phyloP scores from a whole-genome alignment of 2,888 invertebrate genomes.

The Hyalella azteca region DNA sequence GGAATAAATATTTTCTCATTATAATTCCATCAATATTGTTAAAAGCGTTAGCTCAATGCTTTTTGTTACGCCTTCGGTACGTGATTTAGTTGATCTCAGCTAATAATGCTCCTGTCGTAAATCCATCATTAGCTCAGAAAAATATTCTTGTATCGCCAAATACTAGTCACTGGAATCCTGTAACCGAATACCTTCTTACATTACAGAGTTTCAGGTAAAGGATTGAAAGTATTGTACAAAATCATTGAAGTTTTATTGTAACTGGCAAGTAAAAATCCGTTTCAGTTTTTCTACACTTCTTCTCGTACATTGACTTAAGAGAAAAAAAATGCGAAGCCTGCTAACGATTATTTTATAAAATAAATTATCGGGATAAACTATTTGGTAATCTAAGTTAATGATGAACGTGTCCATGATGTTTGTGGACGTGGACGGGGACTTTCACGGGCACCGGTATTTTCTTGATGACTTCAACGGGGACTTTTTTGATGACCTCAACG shows the following conservation, averaged over 20 bases:
- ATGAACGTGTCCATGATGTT: background rate
- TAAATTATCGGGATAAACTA: conserved; percentile 9
- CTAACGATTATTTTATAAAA: background rate
- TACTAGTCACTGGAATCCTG: too few species aligned
- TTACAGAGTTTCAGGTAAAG: background rate
- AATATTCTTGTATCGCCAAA: too few species aligned
- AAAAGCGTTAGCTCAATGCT: too few species aligned
- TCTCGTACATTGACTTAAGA: background rate
- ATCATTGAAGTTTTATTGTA: conserved; percentile 16
- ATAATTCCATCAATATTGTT: too few species aligned
- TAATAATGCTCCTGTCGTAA: too few species aligned
- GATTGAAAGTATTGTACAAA: background rate
- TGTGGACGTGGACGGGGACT: conserved; percentile 27
- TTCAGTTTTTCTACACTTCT: background rate
- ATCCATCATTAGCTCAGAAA: too few species aligned
- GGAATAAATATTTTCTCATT: too few species aligned
- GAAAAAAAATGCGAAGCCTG: background rate
- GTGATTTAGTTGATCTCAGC: too few species aligned
- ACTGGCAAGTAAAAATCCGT: background rate
- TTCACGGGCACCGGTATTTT: conserved; percentile 24
- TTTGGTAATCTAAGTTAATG: background rate
- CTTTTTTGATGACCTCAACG: conserved; percentile 28
- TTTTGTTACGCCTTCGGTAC: too few species aligned
- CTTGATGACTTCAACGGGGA: conserved; percentile 29
- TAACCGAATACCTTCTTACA: too few species aligned